Percentiles rank a stretch among this genome's conserved stretches.
Conservation (phyloP, 2,113 vertebrate genomes). For the Phrynosoma platyrhinos region DNA sequence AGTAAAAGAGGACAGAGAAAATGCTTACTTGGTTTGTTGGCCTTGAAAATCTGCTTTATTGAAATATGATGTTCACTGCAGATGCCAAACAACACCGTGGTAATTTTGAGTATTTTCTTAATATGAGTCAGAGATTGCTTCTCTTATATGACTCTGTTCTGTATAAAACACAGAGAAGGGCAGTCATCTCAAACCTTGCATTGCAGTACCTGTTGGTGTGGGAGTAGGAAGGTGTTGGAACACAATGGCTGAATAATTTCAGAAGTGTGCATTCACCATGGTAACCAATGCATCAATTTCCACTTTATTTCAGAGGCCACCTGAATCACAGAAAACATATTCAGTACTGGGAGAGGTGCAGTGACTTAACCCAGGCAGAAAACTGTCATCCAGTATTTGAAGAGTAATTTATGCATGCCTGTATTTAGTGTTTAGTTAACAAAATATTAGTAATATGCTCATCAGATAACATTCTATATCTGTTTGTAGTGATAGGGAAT, state of each 20-base stretch:
- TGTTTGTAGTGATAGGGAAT: neutral
- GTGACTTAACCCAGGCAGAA: neutral
- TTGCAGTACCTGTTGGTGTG: neutral
- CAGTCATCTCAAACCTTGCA: neutral
- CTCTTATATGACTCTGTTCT: neutral
- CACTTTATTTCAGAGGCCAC: fast-evolving
- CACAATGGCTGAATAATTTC: constrained; percentile 13
- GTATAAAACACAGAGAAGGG: neutral
- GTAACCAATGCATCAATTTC: constrained; percentile 12
- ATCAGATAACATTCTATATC: neutral
- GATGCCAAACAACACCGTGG: neutral
- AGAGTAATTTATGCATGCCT: neutral
- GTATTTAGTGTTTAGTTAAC: neutral
- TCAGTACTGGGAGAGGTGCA: neutral
- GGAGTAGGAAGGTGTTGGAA: neutral
- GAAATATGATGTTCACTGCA: neutral
- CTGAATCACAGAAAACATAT: neutral
- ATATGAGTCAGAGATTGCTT: neutral
- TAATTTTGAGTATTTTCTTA: neutral
- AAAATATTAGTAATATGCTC: neutral
- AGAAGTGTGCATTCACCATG: constrained; percentile 9
- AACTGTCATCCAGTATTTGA: neutral
- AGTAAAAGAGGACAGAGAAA: neutral
- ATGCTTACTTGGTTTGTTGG: neutral
- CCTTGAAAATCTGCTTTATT: neutral